phyloP scores from a whole-genome alignment of 2,113 vertebrate species.

The Tragelaphus imberbis region DNA sequence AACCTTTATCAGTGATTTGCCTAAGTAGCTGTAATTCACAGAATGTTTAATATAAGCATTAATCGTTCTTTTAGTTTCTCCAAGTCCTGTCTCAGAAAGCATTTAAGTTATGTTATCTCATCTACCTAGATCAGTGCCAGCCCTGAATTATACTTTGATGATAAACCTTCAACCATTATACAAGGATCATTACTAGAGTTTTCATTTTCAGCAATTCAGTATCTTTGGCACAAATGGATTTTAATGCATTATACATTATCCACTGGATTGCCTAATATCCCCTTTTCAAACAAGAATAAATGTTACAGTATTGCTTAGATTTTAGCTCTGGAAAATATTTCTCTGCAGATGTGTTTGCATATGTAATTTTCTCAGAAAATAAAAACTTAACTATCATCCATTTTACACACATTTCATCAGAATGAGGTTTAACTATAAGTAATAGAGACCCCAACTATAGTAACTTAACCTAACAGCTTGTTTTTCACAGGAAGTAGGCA shows the following conservation, averaged over 20 bases:
- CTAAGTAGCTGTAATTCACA: not conserved
- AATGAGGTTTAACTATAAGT: not conserved
- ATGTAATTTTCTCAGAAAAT: conserved; percentile 31
- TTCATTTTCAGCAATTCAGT: not conserved
- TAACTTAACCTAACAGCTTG: not conserved
- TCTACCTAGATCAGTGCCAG: conserved; percentile 16
- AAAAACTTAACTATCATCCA: not conserved
- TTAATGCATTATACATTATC: conserved; percentile 18
- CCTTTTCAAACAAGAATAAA: not conserved
- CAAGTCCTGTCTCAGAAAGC: not conserved
- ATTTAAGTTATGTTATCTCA: conserved; percentile 23
- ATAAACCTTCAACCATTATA: conserved; percentile 4
- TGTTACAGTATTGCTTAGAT: not conserved
- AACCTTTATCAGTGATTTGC: conserved; percentile 13
- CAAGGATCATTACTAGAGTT: conserved; percentile 19
- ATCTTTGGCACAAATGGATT: not conserved
- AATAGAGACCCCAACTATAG: not conserved
- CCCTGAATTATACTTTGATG: conserved; percentile 38
- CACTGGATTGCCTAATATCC: not conserved
- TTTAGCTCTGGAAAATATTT: conserved; percentile 3
- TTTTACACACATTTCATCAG: not conserved
- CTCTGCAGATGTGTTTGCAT: conserved; percentile 29
- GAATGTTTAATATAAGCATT: not conserved
- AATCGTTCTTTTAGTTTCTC: conserved; percentile 23
- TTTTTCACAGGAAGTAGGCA: not conserved